phyloP scores from a whole-genome alignment of 2,113 vertebrate species.

The Chauna torquata region DNA sequence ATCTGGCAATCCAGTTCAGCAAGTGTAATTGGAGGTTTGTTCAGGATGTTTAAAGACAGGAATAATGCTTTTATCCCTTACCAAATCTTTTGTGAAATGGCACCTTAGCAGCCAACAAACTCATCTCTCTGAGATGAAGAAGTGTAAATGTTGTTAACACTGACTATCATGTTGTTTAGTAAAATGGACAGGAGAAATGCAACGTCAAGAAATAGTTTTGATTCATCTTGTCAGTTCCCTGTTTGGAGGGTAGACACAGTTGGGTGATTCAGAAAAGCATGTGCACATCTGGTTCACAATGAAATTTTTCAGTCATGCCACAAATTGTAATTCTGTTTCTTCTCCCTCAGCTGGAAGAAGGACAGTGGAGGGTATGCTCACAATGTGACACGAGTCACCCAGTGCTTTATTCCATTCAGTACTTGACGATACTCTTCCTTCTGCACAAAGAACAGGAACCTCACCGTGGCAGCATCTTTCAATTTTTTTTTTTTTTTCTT shows the following conservation, averaged over 20 bases:
- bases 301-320: neutral
- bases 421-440: neutral
- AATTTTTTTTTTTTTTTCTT: neutral
- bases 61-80: neutral
- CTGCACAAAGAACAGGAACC: neutral
- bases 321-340: neutral
- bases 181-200: neutral
- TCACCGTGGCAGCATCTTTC: neutral
- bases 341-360: neutral
- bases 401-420: neutral
- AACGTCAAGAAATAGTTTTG: neutral
- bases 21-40: neutral
- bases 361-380: neutral
- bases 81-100: neutral
- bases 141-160: neutral
- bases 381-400: neutral
- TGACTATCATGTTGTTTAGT: neutral
- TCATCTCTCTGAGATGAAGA: neutral
- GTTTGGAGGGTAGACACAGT: neutral
- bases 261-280: neutral
- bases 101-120: neutral
- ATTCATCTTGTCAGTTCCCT: neutral
- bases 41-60: neutral
- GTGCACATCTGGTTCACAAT: neutral
- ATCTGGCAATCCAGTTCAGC: neutral